phyloP scores from a whole-genome alignment of 2,888 invertebrate species.

The Exephanes ischioxanthus region DNA sequence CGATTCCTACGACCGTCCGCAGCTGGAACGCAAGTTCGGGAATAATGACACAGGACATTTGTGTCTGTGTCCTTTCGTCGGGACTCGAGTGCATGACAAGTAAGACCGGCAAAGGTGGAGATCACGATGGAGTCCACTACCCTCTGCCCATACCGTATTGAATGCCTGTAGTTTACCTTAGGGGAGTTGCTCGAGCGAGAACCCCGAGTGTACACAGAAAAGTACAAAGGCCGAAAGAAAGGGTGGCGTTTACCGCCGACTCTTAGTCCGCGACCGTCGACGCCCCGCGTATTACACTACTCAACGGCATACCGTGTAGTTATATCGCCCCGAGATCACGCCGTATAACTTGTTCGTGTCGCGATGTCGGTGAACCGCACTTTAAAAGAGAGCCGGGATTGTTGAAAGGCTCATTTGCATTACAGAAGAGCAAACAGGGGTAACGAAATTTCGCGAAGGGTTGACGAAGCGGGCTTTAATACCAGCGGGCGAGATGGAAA shows the following conservation, averaged over 20 bases:
- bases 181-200: slow-evolving; percentile 42
- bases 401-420: slow-evolving; percentile 81
- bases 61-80: slow-evolving; percentile 12
- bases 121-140: not conserved
- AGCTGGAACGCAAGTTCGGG: slow-evolving; percentile 4
- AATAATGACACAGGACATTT: slow-evolving; percentile 41
- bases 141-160: not conserved
- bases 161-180: slow-evolving; percentile 21
- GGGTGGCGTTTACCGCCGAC: slow-evolving; percentile 58
- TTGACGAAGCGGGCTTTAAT: slow-evolving; percentile 66
- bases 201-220: slow-evolving; percentile 41
- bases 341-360: slow-evolving; percentile 35
- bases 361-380: slow-evolving; percentile 63
- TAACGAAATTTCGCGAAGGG: slow-evolving; percentile 78
- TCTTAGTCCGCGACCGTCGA: slow-evolving; percentile 54
- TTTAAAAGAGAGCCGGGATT: slow-evolving; percentile 72
- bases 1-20: slow-evolving; percentile 1
- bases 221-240: slow-evolving; percentile 48
- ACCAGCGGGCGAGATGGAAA: slow-evolving; percentile 55
- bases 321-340: slow-evolving; percentile 35
- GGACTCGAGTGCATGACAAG: slow-evolving; percentile 17
- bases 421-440: slow-evolving; percentile 80
- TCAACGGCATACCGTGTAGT: not conserved
- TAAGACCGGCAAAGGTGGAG: not conserved
- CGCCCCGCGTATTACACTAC: slow-evolving; percentile 57